A percentile compares a stretch with the other conserved stretches of the same genome.
phyloP scores from a whole-genome alignment of 2,888 invertebrate species.

The Campaea margaritaria region DNA sequence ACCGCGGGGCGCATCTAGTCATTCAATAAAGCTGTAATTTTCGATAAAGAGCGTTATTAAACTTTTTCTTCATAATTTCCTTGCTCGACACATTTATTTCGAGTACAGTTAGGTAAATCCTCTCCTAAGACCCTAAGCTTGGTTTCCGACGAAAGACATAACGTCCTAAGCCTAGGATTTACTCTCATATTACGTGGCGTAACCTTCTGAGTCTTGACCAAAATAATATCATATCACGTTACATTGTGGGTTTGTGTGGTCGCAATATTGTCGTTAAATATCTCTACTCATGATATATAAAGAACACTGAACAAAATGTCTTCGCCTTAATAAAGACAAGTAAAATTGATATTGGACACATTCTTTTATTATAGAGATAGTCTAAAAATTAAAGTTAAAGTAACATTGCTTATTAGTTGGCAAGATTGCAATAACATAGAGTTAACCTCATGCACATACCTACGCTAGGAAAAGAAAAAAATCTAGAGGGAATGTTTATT shows the following conservation, averaged over 20 bases:
- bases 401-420: no score
- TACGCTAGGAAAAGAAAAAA: no score
- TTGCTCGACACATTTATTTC: constrained; percentile 3
- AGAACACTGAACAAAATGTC: no score
- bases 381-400: no score
- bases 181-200: constrained; percentile 20
- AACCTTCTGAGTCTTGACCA: constrained; percentile 13
- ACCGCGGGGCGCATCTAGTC: no score
- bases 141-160: constrained; percentile 18
- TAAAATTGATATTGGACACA: no score
- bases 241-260: not conserved
- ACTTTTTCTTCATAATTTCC: not conserved
- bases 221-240: constrained; percentile 12
- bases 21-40: no score
- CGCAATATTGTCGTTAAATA: not conserved
- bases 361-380: no score
- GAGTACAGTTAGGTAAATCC: not conserved
- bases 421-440: no score
- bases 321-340: no score
- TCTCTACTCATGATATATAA: not conserved
- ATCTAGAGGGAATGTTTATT: no score
- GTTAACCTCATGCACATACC: no score
- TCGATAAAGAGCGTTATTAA: not conserved
- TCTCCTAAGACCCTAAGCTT: constrained; percentile 17
- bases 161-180: constrained; percentile 28